phyloP scores from a whole-genome alignment of 2,888 invertebrate species.

The Eucera pruinosa region DNA sequence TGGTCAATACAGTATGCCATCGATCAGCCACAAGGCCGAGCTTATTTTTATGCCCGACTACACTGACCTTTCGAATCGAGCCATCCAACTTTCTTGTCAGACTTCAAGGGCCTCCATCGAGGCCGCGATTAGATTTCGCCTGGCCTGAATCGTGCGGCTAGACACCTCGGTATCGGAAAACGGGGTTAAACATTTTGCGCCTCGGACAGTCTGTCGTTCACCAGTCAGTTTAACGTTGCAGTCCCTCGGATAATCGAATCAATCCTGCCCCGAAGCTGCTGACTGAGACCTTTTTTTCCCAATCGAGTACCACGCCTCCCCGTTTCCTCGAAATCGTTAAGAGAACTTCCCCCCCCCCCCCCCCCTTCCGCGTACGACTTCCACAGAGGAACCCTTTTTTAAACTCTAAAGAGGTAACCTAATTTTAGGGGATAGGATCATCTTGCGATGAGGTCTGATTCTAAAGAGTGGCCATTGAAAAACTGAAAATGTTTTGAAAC shows the following conservation, averaged over 20 bases:
- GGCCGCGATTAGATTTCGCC: slow-evolving; percentile 30
- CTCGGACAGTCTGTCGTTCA: slow-evolving; percentile 48
- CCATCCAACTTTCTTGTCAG: slow-evolving; percentile 25
- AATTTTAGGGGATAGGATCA: no score
- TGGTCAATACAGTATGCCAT: slow-evolving; percentile 34
- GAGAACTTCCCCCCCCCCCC: no score
- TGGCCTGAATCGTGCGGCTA: neutral
- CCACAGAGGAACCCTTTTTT: no score
- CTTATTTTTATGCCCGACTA: slow-evolving; percentile 40
- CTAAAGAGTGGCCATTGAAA: no score
- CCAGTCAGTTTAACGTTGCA: slow-evolving; percentile 47
- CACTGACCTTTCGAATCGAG: slow-evolving; percentile 36
- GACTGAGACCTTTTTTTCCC: slow-evolving; percentile 13
- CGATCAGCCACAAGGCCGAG: slow-evolving; percentile 40
- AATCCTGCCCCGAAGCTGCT: neutral
- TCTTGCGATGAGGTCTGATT: no score
- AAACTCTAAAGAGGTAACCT: no score
- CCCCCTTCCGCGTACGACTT: no score
- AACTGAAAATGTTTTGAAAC: no score
- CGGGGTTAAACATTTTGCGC: slow-evolving; percentile 44
- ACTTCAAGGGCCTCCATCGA: slow-evolving; percentile 11
- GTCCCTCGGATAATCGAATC: slow-evolving; percentile 21
- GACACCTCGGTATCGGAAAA: slow-evolving; percentile 19
- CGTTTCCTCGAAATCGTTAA: no score
- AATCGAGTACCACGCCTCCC: slow-evolving; percentile 11